Conservation (phyloP, 2,113 vertebrate genomes). For the Ophthalmolycus amberensis region DNA sequence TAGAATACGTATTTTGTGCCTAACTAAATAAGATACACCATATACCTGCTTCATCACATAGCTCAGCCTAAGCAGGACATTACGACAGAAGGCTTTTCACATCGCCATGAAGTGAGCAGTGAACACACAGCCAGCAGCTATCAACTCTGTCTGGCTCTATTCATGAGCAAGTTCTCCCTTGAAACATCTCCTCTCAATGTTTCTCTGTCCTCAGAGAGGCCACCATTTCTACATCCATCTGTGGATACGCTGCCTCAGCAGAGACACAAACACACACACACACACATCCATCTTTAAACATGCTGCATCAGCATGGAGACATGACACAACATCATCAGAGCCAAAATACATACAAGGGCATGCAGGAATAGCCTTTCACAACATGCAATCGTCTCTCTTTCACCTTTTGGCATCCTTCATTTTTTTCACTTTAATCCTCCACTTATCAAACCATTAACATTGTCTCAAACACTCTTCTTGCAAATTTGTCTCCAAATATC, state of each 20-base stretch:
- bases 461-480: neutral
- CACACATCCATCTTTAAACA: conserved; percentile 70
- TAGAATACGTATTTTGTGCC: conserved; percentile 29
- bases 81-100: conserved; percentile 56
- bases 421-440: neutral
- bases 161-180: conserved; percentile 44
- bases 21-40: conserved; percentile 43
- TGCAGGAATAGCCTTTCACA: conserved; percentile 52
- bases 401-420: conserved; percentile 33
- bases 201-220: conserved; percentile 75
- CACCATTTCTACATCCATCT: conserved; percentile 73
- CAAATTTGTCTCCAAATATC: neutral
- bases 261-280: conserved; percentile 27
- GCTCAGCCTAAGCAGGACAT: conserved; percentile 40
- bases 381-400: conserved; percentile 22
- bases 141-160: conserved; percentile 62
- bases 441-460: neutral
- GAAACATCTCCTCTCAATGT: conserved; percentile 75
- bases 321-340: conserved; percentile 70
- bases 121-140: conserved; percentile 56
- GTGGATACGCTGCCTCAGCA: conserved; percentile 76
- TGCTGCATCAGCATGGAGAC: conserved; percentile 76
- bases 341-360: conserved; percentile 70
- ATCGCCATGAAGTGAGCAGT: conserved; percentile 41
- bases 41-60: conserved; percentile 40